Conservation (phyloP, 2,888 invertebrate genomes). For the Sussaba pulchella region DNA sequence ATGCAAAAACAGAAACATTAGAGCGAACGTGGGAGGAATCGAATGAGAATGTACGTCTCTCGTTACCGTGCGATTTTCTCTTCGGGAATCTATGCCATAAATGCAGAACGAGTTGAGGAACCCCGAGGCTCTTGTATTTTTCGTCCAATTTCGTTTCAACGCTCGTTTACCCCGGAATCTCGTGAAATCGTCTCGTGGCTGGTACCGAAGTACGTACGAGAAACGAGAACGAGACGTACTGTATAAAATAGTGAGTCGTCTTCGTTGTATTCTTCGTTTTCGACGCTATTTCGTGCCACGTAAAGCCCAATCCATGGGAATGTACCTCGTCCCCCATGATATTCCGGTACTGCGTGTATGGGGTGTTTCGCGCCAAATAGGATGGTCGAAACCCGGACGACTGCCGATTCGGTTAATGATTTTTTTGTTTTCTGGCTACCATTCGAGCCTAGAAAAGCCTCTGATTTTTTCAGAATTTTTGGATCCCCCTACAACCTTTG, state of each 20-base stretch:
- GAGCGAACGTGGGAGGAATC: conserved; percentile 30
- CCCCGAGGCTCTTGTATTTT: conserved; percentile 32
- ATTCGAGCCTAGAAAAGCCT: too few species aligned
- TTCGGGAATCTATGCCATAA: conserved; percentile 35
- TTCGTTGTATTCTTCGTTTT: conserved; percentile 21
- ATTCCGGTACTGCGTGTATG: neutral
- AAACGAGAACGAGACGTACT: conserved; percentile 43
- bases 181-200: conserved; percentile 54
- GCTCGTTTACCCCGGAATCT: conserved; percentile 62
- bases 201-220: conserved; percentile 32
- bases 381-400: too few species aligned
- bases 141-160: conserved; percentile 58
- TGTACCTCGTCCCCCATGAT: conserved; percentile 40
- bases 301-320: conserved; percentile 50
- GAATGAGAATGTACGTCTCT: conserved; percentile 43
- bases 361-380: too few species aligned
- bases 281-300: conserved; percentile 14
- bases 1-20: conserved; percentile 44
- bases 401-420: too few species aligned
- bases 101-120: conserved; percentile 10
- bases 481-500: too few species aligned
- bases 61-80: conserved; percentile 23
- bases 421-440: too few species aligned
- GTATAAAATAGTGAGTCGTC: conserved; percentile 55
- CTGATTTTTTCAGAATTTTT: too few species aligned